Evolutionary conservation across 2,797 vertebrate genomes (phyloP), one percentile per base, ranked within the genome.

Genomic region (Danio jaintianensis): DNA sequence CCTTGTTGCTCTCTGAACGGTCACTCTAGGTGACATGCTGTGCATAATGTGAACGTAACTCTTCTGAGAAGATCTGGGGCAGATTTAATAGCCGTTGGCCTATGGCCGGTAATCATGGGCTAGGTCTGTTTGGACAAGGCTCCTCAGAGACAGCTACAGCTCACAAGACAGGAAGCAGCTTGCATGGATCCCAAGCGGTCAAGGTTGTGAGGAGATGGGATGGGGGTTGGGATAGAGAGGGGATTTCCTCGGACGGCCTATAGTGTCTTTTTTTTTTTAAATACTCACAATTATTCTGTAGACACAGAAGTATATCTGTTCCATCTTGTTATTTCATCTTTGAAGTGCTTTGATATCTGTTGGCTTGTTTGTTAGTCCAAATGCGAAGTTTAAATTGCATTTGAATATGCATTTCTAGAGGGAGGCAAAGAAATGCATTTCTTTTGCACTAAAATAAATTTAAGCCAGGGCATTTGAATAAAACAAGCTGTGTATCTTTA

Each of bases 141-240:
- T 92, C 90, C 89, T 92, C 85, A 52, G 93, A 93, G 91, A 93
- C 87, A 67, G 5, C 75, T 83, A 82, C 82, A 75, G 90, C 92
- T 91, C 91, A 93, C 89, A 90, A 93, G 93, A 91, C 94, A 94
- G 94, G 94, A 95, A 94, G 90, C 94, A 94, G 93, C 93, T 94
- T 93, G 93, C 92, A 88, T 92, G 90, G 87, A 92, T 91, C 89
- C 91, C 87, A 71, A 89, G 85, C 84, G 89, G 89, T 93, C 92
- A 93, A 93, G 92, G 93, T 84, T 89, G 89, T 85, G 89, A 91
- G 83, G 79, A 85, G 61, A 84, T 69, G 58, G 75, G 87, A 89
- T 88, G 90, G 89, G 89, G 81, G 82, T 66, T 73, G 75, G 82
- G 64, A 45, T 38, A 67, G 18, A 55, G 69, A 73, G 66, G 48